Conservation (phyloP, 2,113 vertebrate genomes). For the human (Homo sapiens) region GRCh38 chr14:30153001-30153500, state of each 20-base stretch:
- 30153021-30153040: neutral
- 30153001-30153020: neutral
- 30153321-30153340: conserved; percentile 21
- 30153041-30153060: neutral
- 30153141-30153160: neutral
- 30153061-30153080: conserved; percentile 14
- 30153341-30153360: conserved; percentile 41
- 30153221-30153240: neutral
- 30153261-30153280: neutral
- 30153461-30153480: neutral
- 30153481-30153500: neutral
- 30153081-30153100: neutral
- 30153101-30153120: conserved; percentile 41
- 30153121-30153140: conserved; percentile 29
- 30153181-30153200: conserved; percentile 52
- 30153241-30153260: conserved; percentile 5
- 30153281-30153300: conserved; percentile 43
- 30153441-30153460: neutral
- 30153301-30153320: conserved; percentile 28
- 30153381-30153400: neutral
- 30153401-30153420: conserved; percentile 33
- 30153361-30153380: conserved; percentile 45
- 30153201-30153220: conserved; percentile 57
- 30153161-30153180: conserved; percentile 45
- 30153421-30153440: neutral